Evolutionary conservation across 1,140 invertebrate genomes (phyloP).

Genomic region (Drosophila murphyi): DNA sequence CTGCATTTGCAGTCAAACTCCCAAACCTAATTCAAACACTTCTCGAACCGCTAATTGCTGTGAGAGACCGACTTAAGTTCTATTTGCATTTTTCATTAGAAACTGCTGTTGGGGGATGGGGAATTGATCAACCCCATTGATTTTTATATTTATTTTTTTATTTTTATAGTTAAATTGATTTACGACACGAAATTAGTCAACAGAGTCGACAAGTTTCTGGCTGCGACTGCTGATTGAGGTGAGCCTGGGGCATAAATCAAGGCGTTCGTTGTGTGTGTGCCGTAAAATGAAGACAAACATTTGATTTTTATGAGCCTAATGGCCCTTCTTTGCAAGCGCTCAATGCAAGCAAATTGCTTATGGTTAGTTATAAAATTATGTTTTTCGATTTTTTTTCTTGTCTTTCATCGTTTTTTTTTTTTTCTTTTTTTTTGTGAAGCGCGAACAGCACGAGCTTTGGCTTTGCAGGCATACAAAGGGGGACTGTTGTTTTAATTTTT

Average conservation of each 20-base stretch:
- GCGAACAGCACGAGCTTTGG: constrained; percentile 73
- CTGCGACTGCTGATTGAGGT: constrained; percentile 18
- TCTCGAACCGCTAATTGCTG: constrained; percentile 65
- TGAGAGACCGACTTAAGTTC: constrained; percentile 45
- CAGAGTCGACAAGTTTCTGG: constrained; percentile 56
- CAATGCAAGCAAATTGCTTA: constrained; percentile 59
- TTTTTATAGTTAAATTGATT: constrained; percentile 78
- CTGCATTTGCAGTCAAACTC: constrained; percentile 11
- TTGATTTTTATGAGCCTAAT: constrained; percentile 81
- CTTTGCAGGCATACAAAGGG: constrained; percentile 50
- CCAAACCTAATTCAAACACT: constrained; percentile 26
- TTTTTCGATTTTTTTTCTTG: constrained; percentile 5
- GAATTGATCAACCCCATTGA: constrained; percentile 64
- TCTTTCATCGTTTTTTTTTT: background rate
- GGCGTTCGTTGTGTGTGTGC: constrained; percentile 44
- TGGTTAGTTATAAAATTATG: constrained; percentile 56
- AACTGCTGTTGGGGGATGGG: constrained; percentile 1
- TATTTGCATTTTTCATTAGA: constrained; percentile 67
- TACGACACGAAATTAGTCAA: constrained; percentile 76
- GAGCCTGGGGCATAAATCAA: constrained; percentile 68
- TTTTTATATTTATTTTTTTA: background rate
- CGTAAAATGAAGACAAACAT: constrained; percentile 76
- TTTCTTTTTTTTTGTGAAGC: constrained; percentile 34
- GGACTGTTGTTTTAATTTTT: constrained; percentile 20
- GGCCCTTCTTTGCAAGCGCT: constrained; percentile 48